These are phyloP conservation scores for Xyrauchen texanus DNA, from an alignment of 2,113 vertebrate genomes.

Conservation along the genomic window DNA sequence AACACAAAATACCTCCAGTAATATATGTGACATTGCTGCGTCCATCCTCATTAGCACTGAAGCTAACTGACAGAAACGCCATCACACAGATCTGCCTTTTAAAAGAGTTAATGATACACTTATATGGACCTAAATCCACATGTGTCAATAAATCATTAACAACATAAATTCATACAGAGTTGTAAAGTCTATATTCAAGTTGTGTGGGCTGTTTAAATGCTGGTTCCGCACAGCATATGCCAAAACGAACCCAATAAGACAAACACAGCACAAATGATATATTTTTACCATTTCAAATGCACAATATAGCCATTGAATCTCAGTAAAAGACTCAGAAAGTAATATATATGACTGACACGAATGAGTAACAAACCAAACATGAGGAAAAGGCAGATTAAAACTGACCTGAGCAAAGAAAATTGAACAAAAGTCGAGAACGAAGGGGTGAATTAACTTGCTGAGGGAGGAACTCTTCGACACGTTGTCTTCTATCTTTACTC, in stretches of 20 bases:
- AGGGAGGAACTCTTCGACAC: neutral
- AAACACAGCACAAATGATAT: neutral
- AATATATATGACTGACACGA: conserved; percentile 22
- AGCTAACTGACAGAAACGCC: conserved; percentile 38
- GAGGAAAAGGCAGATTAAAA: conserved; percentile 4
- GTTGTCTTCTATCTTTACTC: neutral
- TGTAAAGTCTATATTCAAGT: neutral
- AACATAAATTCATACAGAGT: neutral
- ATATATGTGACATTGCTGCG: neutral
- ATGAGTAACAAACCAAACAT: neutral
- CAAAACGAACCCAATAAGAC: neutral
- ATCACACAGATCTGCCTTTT: neutral
- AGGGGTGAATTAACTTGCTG: neutral
- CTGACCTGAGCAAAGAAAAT: conserved; percentile 17
- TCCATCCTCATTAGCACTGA: conserved; percentile 26
- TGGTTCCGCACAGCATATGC: conserved; percentile 30
- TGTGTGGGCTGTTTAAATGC: conserved; percentile 9
- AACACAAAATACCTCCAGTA: neutral
- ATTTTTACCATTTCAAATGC: neutral
- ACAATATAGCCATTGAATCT: neutral
- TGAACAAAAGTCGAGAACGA: neutral
- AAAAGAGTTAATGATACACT: neutral
- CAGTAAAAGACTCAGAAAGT: neutral
- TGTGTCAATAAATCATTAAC: neutral
- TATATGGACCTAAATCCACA: neutral